Evolutionary conservation across 2,797 vertebrate genomes (phyloP).

Genomic region (Scolopax rusticola): DNA sequence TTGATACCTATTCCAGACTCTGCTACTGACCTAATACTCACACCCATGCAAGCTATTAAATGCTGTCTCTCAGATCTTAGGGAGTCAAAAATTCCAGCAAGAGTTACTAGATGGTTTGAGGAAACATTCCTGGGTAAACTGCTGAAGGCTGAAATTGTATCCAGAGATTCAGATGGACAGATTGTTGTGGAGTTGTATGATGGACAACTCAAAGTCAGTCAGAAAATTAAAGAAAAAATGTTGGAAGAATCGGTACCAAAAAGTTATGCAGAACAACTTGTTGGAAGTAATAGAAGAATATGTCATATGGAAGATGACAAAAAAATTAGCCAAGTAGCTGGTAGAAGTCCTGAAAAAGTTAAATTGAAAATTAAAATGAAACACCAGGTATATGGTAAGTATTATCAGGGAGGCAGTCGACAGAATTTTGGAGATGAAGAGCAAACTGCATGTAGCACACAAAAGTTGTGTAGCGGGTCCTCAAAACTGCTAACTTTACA

Average conservation of each 20-base stretch:
- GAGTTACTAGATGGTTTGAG: constrained; percentile 85
- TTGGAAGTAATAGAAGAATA: background rate
- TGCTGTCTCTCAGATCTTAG: constrained; percentile 83
- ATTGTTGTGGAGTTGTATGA: constrained; percentile 88
- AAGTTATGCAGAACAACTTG: background rate
- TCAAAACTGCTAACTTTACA: background rate
- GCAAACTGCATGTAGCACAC: background rate
- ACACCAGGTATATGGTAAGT: background rate
- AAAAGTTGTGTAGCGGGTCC: background rate
- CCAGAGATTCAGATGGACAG: constrained; percentile 82
- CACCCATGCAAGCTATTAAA: constrained; percentile 91
- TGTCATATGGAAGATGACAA: background rate
- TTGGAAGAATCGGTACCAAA: background rate
- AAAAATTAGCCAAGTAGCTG: background rate
- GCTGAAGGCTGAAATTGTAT: constrained; percentile 82
- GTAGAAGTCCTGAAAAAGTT: background rate
- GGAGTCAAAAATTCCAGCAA: constrained; percentile 72
- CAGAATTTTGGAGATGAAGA: constrained; percentile 20
- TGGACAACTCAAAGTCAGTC: constrained; percentile 83
- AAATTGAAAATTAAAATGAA: constrained; percentile 23
- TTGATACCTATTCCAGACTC: constrained; percentile 83
- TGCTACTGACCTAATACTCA: constrained; percentile 83
- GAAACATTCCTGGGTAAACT: constrained; percentile 79
- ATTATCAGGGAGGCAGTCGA: background rate
- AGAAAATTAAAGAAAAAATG: constrained; percentile 83